These are phyloP conservation scores for Venustoraphidia nigricollis DNA, from an alignment of 2,888 invertebrate species.

Conservation along the genomic window DNA sequence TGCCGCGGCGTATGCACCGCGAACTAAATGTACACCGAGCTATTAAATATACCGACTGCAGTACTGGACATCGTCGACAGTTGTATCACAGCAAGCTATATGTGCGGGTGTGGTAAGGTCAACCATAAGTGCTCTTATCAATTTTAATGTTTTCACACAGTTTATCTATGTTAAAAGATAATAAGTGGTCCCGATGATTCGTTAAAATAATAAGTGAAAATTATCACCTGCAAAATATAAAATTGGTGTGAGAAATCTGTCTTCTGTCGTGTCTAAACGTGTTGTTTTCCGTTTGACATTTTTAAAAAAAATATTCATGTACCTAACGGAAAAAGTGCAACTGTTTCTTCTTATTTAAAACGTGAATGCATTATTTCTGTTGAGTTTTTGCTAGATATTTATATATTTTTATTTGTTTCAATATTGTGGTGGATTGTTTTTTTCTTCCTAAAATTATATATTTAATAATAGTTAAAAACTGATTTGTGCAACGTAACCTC, in stretches of 20 bases:
- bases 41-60: conserved; percentile 1
- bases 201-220: no score
- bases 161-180: not conserved
- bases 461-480: not conserved
- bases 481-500: not conserved
- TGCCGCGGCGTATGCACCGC: conserved; percentile 14
- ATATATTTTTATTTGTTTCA: not conserved
- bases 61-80: conserved; percentile 8
- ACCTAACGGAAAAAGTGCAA: no score
- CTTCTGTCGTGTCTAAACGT: not conserved
- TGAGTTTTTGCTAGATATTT: no score
- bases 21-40: not conserved
- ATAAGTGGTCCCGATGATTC: no score
- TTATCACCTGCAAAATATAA: no score
- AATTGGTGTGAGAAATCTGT: no score
- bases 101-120: conserved; percentile 7
- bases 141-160: not conserved
- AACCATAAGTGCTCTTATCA: conserved; percentile 3
- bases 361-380: no score
- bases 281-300: not conserved
- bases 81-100: conserved; percentile 9
- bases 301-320: no score
- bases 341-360: no score
- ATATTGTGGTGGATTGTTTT: not conserved
- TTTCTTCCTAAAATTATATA: not conserved